Evolutionary conservation across 1,140 invertebrate species (phyloP).

Genomic region (Aphelinus atriplicis): DNA sequence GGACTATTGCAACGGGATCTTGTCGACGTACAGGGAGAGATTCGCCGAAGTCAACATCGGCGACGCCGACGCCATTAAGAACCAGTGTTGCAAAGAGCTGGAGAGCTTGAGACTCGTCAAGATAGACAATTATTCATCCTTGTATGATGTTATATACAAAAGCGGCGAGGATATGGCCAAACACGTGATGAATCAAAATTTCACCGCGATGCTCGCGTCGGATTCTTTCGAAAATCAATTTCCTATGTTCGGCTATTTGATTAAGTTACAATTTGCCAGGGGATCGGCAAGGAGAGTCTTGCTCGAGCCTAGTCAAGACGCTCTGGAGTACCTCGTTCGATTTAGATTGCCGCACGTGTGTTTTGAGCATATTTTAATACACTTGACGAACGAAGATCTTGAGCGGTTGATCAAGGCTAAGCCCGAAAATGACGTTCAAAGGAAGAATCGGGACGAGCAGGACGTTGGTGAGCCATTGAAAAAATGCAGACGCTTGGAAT

Average conservation of each 20-base stretch:
- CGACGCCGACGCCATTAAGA: too few species aligned
- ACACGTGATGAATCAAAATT: constrained; percentile 10
- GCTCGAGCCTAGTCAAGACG: neutral
- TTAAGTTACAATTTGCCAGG: constrained; percentile 11
- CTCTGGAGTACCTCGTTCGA: neutral
- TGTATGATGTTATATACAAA: constrained; percentile 19
- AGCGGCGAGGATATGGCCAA: neutral
- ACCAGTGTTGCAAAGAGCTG: neutral
- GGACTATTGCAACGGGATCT: too few species aligned
- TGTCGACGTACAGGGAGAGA: too few species aligned
- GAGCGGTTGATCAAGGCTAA: neutral
- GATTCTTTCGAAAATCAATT: neutral
- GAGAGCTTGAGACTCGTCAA: neutral
- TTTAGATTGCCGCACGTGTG: constrained; percentile 7
- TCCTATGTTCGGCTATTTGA: constrained; percentile 10
- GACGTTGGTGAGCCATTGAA: too few species aligned
- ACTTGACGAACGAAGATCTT: neutral
- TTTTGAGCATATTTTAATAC: constrained; percentile 18
- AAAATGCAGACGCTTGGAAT: too few species aligned
- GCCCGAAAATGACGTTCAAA: too few species aligned
- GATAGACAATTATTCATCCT: constrained; percentile 8
- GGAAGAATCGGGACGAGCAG: too few species aligned
- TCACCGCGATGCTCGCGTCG: neutral
- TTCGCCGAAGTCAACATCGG: too few species aligned
- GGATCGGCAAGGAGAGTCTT: neutral